phyloP scores from a whole-genome alignment of 2,888 invertebrate genomes.

The Nipponacmea schrenckii region DNA sequence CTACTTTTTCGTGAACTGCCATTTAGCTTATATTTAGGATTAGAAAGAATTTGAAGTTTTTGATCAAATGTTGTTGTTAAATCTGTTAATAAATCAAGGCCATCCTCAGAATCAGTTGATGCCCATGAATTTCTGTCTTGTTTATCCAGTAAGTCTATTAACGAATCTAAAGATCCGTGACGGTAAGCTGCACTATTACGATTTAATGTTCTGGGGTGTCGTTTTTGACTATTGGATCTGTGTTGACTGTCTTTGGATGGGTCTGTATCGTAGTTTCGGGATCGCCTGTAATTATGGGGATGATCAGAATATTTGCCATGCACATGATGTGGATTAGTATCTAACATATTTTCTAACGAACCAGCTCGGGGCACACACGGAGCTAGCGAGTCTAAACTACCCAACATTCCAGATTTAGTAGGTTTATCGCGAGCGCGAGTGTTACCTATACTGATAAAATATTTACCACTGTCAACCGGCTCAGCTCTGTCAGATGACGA shows the following conservation, averaged over 20 bases:
- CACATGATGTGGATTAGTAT: slow-evolving; percentile 26
- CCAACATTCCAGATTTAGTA: slow-evolving; percentile 31
- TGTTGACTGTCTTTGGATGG: not conserved
- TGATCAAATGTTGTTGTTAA: slow-evolving; percentile 62
- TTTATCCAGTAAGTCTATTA: slow-evolving; percentile 69
- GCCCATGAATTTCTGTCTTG: slow-evolving; percentile 53
- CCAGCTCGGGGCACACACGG: slow-evolving; percentile 37
- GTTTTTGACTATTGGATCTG: slow-evolving; percentile 1
- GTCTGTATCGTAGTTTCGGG: slow-evolving; percentile 9
- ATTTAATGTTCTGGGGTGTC: slow-evolving; percentile 28
- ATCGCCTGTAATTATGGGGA: slow-evolving; percentile 3
- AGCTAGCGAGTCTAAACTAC: slow-evolving; percentile 39
- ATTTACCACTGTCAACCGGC: slow-evolving; percentile 43
- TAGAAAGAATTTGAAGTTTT: slow-evolving; percentile 58
- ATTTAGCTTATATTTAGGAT: slow-evolving; percentile 50
- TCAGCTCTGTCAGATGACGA: slow-evolving; percentile 14
- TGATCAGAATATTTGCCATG: slow-evolving; percentile 8
- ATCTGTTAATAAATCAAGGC: slow-evolving; percentile 57
- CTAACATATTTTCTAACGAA: slow-evolving; percentile 51
- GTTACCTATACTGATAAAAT: slow-evolving; percentile 48
- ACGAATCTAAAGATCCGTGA: slow-evolving; percentile 73
- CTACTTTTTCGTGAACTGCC: slow-evolving; percentile 27
- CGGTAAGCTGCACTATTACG: slow-evolving; percentile 45
- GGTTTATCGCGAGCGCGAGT: slow-evolving; percentile 28
- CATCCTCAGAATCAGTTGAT: slow-evolving; percentile 59